Percentiles rank a stretch among this genome's conserved stretches.
Evolutionary conservation across 2,797 vertebrate species (phyloP).

Genomic region (Alectoris magna): DNA sequence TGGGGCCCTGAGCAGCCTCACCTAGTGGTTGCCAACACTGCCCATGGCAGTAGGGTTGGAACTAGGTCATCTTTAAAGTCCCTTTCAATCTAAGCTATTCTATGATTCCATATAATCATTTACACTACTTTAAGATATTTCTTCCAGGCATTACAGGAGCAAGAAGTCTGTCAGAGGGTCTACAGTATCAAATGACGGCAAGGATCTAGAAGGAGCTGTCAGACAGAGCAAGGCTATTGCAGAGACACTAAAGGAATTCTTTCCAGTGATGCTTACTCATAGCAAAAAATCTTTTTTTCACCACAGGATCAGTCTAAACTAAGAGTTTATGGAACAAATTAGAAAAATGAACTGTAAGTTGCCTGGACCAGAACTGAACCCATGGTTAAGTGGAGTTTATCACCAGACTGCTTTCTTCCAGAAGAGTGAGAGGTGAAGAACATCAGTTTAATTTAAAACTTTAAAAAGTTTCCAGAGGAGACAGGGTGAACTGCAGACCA

Average conservation of each 20-base stretch:
- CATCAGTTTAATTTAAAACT: background rate
- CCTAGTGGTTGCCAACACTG: too few species aligned
- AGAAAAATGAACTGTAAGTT: background rate
- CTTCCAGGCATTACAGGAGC: background rate
- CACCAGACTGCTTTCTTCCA: background rate
- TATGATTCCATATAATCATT: background rate
- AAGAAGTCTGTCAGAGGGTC: background rate
- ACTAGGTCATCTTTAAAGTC: too few species aligned
- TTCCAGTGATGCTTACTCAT: background rate
- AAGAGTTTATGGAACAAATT: background rate
- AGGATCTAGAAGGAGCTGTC: background rate
- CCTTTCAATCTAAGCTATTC: too few species aligned
- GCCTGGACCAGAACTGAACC: background rate
- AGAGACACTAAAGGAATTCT: background rate
- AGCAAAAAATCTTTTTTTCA: background rate
- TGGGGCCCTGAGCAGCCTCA: background rate
- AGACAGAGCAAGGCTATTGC: background rate
- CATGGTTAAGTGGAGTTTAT: background rate
- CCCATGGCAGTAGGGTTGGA: too few species aligned
- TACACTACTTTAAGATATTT: constrained; percentile 8
- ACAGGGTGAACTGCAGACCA: background rate
- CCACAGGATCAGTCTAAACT: background rate
- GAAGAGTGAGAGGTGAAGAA: background rate
- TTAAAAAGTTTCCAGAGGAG: background rate
- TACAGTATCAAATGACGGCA: background rate